These are phyloP conservation scores for Drosophila leontia DNA, from an alignment of 1,140 invertebrate genomes.

Conservation along the genomic window DNA sequence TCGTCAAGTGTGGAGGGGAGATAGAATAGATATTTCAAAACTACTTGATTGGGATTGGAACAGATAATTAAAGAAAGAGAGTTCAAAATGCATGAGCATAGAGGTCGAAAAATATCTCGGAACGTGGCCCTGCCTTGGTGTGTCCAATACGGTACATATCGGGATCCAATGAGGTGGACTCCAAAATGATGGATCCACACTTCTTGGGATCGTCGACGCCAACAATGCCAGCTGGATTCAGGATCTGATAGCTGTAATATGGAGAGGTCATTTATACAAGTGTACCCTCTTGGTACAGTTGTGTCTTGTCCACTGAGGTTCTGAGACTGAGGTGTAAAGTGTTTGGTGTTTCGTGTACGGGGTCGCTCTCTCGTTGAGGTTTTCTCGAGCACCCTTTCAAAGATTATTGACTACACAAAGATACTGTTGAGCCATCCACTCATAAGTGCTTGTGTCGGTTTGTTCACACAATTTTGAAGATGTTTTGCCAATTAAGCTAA, in stretches of 20 bases:
- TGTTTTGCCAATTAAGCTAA: constrained; percentile 47
- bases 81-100: constrained; percentile 47
- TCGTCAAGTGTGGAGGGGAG: constrained; percentile 56
- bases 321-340: constrained; percentile 28
- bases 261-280: constrained; percentile 39
- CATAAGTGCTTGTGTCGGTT: constrained; percentile 34
- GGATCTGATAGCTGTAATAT: constrained; percentile 96
- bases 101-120: constrained; percentile 31
- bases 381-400: constrained; percentile 52
- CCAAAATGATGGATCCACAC: constrained; percentile 92
- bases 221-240: constrained; percentile 96
- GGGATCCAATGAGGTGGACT: constrained; percentile 93
- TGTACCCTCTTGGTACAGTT: constrained; percentile 30
- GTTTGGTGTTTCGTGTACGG: constrained; percentile 10
- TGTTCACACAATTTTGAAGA: constrained; percentile 60
- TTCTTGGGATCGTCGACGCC: constrained; percentile 93
- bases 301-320: constrained; percentile 12
- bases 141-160: constrained; percentile 98
- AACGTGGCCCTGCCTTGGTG: constrained; percentile 93
- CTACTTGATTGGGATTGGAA: constrained; percentile 49
- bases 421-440: constrained; percentile 72
- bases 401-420: constrained; percentile 71
- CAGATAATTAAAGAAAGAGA: constrained; percentile 34
- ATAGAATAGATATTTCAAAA: constrained; percentile 46
- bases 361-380: constrained; percentile 55